phyloP scores from a whole-genome alignment of 2,797 vertebrate species.

The Phataginus tetradactyla region DNA sequence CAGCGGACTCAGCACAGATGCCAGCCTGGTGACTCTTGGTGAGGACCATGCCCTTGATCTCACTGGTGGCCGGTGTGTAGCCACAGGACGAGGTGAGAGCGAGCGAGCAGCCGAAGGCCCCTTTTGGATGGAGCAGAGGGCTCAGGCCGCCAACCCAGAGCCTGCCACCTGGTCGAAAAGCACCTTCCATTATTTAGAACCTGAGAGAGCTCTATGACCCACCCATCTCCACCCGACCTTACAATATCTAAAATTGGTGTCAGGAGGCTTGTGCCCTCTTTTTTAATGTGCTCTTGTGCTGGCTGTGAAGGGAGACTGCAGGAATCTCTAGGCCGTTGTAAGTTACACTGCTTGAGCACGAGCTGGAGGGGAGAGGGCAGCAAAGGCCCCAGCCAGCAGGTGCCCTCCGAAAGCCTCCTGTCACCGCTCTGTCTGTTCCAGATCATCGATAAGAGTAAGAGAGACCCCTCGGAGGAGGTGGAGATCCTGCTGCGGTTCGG shows the following conservation, averaged over 20 bases:
- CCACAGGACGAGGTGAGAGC: fast-evolving
- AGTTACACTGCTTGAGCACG: fast-evolving
- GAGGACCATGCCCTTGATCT: fast-evolving
- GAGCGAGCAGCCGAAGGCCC: fast-evolving
- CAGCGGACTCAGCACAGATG: fast-evolving
- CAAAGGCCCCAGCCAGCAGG: neutral
- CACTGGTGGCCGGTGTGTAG: fast-evolving
- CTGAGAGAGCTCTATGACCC: neutral
- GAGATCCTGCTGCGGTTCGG: constrained; percentile 97
- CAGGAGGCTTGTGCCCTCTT: fast-evolving
- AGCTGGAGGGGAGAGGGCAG: too few species aligned
- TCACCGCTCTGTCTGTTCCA: constrained; percentile 77
- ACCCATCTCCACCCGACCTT: neutral
- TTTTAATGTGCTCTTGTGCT: fast-evolving
- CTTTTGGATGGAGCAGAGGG: fast-evolving
- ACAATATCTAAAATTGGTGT: fast-evolving
- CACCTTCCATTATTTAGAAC: fast-evolving
- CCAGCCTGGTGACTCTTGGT: neutral
- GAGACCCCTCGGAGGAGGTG: constrained; percentile 97
- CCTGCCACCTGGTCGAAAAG: fast-evolving
- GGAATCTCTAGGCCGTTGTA: fast-evolving
- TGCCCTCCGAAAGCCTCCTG: fast-evolving
- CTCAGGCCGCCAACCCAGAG: fast-evolving
- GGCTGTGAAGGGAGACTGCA: fast-evolving
- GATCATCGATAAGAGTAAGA: constrained; percentile 95